Evolutionary conservation across 2,797 vertebrate genomes (phyloP), one percentile per base, ranked within the genome.

Genomic region (Pangasius macronema): DNA sequence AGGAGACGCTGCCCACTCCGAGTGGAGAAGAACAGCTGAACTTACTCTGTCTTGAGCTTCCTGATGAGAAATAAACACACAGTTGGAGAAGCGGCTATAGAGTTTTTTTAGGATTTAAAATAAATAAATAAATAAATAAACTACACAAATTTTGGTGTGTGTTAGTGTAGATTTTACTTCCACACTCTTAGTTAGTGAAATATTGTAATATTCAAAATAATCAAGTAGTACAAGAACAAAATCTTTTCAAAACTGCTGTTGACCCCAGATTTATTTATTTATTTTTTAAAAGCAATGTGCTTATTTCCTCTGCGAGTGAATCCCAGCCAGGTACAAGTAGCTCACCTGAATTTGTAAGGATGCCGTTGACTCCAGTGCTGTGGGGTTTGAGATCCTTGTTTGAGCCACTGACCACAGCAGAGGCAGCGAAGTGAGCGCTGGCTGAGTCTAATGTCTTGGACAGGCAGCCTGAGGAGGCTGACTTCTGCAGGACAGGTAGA

Each of bases 401-500:
- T 51, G 96, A 94, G 7, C 96, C 94, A 89, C 96, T 97, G 87
- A 98, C 95, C 92, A 98, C 97, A 81, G 97, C 97, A 0, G 97
- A 98, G 39, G 97, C 97, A 92, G 97, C 97, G 93, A 98, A 98
- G 92, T 97, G 97, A 93, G 97, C 97, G 13, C 97, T 97, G 93
- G 97, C 97, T 13, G 97, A 98, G 94, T 98, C 97, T 87, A 98
- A 95, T 59, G 97, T 97, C 96, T 97, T 97, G 36, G 97, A 97
- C 93, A 95, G 93, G 70, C 95, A 95, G 93, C 97, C 96, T 88
- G 95, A 94, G 88, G 95, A 94, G 92, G 93, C 92, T 61, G 93
- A 94, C 92, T 95, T 96, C 97, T 98, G 83, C 0, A 88, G 81
- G 10, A 85, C 39, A 9, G 59, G 16, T 4, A 49, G 39, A 88